Evolutionary conservation across 2,113 vertebrate species (phyloP).

Genomic region (Lontra canadensis): DNA sequence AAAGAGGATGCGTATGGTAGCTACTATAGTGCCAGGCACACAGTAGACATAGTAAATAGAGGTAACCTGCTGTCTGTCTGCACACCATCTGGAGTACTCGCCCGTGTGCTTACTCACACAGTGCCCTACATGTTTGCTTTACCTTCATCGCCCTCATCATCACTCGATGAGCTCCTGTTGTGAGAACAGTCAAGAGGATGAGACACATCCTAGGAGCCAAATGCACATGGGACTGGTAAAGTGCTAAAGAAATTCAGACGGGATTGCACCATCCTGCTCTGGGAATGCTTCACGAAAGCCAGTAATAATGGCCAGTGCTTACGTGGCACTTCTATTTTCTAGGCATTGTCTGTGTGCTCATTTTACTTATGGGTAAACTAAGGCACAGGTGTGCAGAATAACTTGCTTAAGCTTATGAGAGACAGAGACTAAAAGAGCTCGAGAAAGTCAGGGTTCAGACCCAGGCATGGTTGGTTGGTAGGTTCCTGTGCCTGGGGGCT

Average conservation of each 20-base stretch:
- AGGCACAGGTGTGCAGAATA: background rate
- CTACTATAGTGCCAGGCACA: background rate
- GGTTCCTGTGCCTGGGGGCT: background rate
- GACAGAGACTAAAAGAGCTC: background rate
- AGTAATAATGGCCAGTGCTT: background rate
- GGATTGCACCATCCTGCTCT: background rate
- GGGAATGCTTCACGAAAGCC: background rate
- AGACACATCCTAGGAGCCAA: background rate
- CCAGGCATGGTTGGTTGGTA: background rate
- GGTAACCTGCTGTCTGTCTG: background rate
- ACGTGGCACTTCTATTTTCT: background rate
- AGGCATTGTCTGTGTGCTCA: background rate
- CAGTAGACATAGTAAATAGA: background rate
- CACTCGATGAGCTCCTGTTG: background rate
- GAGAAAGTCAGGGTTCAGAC: background rate
- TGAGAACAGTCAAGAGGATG: background rate
- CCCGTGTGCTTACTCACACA: background rate
- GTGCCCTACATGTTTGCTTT: background rate
- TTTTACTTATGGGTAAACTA: background rate
- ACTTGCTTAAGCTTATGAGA: background rate
- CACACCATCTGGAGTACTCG: rapidly evolving
- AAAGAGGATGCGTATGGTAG: background rate
- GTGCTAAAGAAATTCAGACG: background rate
- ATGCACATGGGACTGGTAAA: background rate
- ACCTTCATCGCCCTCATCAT: background rate